Percentiles rank a stretch among this genome's conserved stretches.
These are phyloP conservation scores for Hyaena hyaena DNA, from an alignment of 2,113 vertebrate genomes.

Conservation along the genomic window DNA sequence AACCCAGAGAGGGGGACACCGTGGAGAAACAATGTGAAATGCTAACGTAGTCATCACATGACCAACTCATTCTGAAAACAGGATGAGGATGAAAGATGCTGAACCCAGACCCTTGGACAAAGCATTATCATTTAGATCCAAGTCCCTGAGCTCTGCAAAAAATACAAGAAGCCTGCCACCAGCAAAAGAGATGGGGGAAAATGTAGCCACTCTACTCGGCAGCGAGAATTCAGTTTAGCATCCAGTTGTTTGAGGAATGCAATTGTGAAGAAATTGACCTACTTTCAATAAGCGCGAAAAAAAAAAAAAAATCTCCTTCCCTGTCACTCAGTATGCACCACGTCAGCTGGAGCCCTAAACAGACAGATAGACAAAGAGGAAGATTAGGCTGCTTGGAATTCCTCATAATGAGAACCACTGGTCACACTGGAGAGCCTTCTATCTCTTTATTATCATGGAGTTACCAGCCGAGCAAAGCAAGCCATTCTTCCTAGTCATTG, in stretches of 20 bases:
- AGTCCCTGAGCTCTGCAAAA: background rate
- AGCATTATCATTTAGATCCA: background rate
- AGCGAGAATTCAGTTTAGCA: background rate
- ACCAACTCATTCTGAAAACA: background rate
- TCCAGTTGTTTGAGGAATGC: background rate
- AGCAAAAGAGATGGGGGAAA: background rate
- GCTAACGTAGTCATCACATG: rapidly evolving
- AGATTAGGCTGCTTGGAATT: background rate
- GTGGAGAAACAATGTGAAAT: background rate
- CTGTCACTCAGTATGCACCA: background rate
- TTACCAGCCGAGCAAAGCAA: background rate
- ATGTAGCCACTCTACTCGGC: background rate
- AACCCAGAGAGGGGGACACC: background rate
- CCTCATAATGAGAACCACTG: background rate
- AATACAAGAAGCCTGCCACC: background rate
- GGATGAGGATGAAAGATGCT: background rate
- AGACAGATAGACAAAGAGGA: background rate
- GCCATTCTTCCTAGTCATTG: background rate
- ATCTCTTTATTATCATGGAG: background rate
- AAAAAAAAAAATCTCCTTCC: background rate
- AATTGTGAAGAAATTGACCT: background rate
- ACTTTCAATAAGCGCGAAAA: background rate
- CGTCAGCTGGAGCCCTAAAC: background rate
- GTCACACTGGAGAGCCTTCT: background rate
- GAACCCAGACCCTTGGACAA: background rate